Conservation (phyloP, 2,888 invertebrate species). For the Stenodera caucasica region DNA sequence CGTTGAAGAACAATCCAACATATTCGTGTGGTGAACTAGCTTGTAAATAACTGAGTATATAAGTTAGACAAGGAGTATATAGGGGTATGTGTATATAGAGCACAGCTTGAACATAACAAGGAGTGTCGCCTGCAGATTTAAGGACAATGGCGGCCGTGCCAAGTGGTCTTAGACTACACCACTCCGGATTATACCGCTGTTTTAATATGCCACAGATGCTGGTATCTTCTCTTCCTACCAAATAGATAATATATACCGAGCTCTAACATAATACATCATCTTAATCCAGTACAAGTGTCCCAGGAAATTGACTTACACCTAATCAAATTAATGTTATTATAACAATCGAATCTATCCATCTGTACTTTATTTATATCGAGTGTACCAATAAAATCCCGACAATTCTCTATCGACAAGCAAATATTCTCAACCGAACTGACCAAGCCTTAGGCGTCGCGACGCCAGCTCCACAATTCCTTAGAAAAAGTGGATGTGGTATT, state of each 20-base stretch:
- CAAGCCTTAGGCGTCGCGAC: too few species aligned
- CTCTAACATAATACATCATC: slow-evolving; percentile 10
- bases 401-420: not conserved
- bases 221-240: slow-evolving; percentile 5
- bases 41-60: not conserved
- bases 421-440: not conserved
- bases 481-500: not conserved
- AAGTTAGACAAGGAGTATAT: not conserved
- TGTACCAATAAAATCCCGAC: too few species aligned
- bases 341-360: too few species aligned
- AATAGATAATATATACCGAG: not conserved
- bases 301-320: not conserved
- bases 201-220: slow-evolving; percentile 15
- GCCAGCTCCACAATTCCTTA: too few species aligned
- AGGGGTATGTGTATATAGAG: not conserved
- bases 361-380: too few species aligned
- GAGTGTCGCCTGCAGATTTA: slow-evolving; percentile 32
- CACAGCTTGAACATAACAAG: slow-evolving; percentile 30
- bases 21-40: not conserved
- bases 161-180: slow-evolving; percentile 27
- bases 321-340: too few species aligned
- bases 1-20: not conserved
- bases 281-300: not conserved
- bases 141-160: slow-evolving; percentile 30
- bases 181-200: slow-evolving; percentile 11